Base-by-base conservation (phyloP, 2,113 vertebrate genomes). In the Psilopogon haemacephalus region DNA sequence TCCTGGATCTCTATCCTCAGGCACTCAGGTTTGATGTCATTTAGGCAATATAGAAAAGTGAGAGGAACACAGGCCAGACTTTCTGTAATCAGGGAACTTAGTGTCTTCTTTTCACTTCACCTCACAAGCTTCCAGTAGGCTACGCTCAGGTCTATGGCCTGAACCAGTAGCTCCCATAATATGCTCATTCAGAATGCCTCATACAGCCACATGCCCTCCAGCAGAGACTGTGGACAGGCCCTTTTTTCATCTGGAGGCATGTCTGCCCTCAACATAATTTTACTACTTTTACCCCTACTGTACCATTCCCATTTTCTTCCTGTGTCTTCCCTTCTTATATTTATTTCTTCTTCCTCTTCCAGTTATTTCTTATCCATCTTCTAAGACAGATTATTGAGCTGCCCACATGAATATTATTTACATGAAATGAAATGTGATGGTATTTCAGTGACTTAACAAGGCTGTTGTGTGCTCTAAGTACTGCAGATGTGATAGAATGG, bases 1-100 rank as follows among this genome's bases (percentile, higher is more conserved):
- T 85, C 58, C 42, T 72, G 77, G 54, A 33, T 94, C 65, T 84
- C 65, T 54, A 19, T 94, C 48, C 42, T 78, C 79, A 71, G 42
- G 62, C n/a, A 38, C 63, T 86, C 76, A 79, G 72, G 72, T 83
- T 88, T 86, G 68, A 32, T 85, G 46, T 88, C 18, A 6, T 65
- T 75, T 58, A 81, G 35, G 44, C 72, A 84, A 30, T 32, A 21
- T 15, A 80, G 84, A 23, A 83, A 38, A 90, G 44, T 19, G 17
- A 84, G 46, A 58, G 20, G 11, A 55, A 12, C 2, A 0, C 15
- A n/a, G 19, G 68, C 60, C 37, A 60, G 42, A 50, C 32, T 74
- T 74, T 42, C n/a, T 67, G 0, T 60, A 60, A 32, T 67, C 18
- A 58, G 40, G 0, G 12, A 7, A 1, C 21, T 84, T 23, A 28